Evolutionary conservation across 2,113 vertebrate species (phyloP).

Genomic region (Myrmecophaga tridactyla): DNA sequence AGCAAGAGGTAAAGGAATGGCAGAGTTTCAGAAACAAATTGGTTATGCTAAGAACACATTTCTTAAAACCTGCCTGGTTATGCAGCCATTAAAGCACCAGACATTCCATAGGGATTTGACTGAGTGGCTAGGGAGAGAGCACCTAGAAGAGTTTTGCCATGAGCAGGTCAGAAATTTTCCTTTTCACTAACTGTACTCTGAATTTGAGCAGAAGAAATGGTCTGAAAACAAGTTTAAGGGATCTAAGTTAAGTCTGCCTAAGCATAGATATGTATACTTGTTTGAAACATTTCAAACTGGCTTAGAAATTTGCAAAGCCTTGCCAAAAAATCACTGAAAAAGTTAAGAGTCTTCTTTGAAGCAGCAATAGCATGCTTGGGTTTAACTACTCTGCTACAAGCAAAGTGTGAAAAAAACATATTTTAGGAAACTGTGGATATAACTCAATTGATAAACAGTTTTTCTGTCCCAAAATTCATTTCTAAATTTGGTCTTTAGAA

Average conservation of each 20-base stretch:
- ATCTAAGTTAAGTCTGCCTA: conserved; percentile 24
- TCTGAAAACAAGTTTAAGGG: conserved; percentile 7
- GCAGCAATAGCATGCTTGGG: neutral
- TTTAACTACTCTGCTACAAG: conserved; percentile 25
- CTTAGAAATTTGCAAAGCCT: neutral
- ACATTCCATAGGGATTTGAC: neutral
- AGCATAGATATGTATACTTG: neutral
- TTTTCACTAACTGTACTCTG: conserved; percentile 4
- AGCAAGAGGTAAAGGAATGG: neutral
- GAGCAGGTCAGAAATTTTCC: neutral
- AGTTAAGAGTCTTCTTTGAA: neutral
- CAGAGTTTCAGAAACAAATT: neutral
- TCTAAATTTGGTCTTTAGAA: conserved; percentile 7
- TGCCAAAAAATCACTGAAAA: neutral
- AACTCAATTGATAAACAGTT: neutral
- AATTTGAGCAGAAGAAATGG: neutral
- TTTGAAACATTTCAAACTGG: neutral
- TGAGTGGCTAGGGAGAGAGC: neutral
- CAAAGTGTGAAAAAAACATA: conserved; percentile 13
- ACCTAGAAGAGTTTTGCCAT: neutral
- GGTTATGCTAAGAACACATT: neutral
- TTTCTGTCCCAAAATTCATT: conserved; percentile 55
- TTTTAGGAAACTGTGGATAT: neutral
- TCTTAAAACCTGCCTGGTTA: neutral
- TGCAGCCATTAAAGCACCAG: neutral